Evolutionary conservation across 2,888 invertebrate genomes (phyloP).

Genomic region (Acrobasis suavella): DNA sequence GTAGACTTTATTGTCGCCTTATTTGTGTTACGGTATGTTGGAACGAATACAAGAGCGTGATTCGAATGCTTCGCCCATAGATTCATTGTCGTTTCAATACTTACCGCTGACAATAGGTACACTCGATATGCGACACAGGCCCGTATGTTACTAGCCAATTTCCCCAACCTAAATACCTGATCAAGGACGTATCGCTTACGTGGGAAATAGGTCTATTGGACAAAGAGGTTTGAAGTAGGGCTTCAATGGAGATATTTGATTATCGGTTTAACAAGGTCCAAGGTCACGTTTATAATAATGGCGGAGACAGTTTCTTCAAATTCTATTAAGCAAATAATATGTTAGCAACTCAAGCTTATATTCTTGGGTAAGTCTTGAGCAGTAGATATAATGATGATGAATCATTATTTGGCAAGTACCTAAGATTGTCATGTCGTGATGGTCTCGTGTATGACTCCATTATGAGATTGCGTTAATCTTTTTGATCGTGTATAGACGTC

Average conservation of each 20-base stretch:
- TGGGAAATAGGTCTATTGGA: slow-evolving; percentile 45
- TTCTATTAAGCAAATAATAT: neutral
- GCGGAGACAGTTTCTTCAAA: neutral
- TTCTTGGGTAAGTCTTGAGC: too few species aligned
- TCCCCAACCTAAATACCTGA: slow-evolving; percentile 71
- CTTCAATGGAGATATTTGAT: neutral
- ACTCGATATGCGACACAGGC: slow-evolving; percentile 63
- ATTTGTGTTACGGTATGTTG: slow-evolving; percentile 78
- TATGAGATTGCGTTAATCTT: neutral
- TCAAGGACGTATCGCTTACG: slow-evolving; percentile 61
- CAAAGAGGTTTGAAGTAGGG: slow-evolving; percentile 15
- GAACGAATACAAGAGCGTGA: slow-evolving; percentile 76
- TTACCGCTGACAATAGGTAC: slow-evolving; percentile 62
- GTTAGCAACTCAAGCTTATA: too few species aligned
- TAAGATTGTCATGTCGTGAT: neutral
- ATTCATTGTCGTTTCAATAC: slow-evolving; percentile 62
- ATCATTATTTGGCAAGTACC: neutral
- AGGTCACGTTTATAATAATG: neutral
- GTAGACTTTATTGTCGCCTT: slow-evolving; percentile 65
- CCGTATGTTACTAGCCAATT: slow-evolving; percentile 66
- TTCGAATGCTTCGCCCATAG: slow-evolving; percentile 61
- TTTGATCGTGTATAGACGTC: neutral
- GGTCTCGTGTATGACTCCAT: neutral
- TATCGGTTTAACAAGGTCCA: slow-evolving; percentile 2
- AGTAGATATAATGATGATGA: neutral